Evolutionary conservation across 2,888 invertebrate genomes (phyloP).

Genomic region (Xestia ashworthii): DNA sequence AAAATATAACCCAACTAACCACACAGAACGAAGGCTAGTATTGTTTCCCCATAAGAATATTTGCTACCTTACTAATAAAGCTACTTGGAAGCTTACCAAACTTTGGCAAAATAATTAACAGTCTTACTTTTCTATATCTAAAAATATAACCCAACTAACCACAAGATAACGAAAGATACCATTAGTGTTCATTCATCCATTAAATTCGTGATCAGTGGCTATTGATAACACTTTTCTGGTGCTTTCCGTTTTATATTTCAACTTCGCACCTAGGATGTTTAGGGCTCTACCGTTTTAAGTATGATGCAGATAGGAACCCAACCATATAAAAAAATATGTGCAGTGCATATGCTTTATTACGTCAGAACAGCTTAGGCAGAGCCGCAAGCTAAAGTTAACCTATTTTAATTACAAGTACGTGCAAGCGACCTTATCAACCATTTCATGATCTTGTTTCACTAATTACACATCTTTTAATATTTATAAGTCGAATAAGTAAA

Average conservation of each 20-base stretch:
- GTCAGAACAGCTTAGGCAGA: not conserved
- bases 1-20: too few relatives aligned
- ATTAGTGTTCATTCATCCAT: not conserved
- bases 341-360: not conserved
- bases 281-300: not conserved
- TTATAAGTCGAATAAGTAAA: conserved; percentile 30
- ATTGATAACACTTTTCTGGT: not conserved
- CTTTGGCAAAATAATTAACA: too few relatives aligned
- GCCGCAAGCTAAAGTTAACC: not conserved
- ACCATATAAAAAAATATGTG: not conserved
- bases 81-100: too few relatives aligned
- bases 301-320: not conserved
- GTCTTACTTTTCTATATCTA: too few relatives aligned
- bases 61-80: too few relatives aligned
- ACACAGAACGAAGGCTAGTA: too few relatives aligned
- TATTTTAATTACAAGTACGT: not conserved
- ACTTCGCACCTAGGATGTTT: not conserved
- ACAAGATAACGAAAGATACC: too few relatives aligned
- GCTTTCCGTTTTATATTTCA: not conserved
- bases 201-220: not conserved
- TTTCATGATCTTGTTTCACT: conserved; percentile 25
- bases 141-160: too few relatives aligned
- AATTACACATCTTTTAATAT: conserved; percentile 37
- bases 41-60: too few relatives aligned
- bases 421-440: conserved; percentile 6